Base-by-base conservation (phyloP, 2,888 invertebrate species). In the Chymomyza procnemis region DNA sequence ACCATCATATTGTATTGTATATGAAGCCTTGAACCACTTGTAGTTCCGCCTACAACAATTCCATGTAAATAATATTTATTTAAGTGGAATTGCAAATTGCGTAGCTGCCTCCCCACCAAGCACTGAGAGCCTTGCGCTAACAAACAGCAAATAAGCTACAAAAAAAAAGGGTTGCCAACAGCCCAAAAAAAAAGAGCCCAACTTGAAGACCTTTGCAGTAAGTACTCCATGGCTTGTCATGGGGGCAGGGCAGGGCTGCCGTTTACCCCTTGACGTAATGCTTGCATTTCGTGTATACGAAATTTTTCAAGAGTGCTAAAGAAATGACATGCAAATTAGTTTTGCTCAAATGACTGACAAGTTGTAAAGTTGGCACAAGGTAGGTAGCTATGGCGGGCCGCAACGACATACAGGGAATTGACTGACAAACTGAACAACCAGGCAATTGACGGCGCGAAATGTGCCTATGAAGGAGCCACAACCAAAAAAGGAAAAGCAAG, bases 301-400 rank as follows among this genome's bases (percentile, higher is more conserved):
- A n/a, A 69, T 19, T 47, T 78, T 83, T 83, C 88, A 81, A 84
- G 88, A 78, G 88, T 88, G 83, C 83, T 85, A 74, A 87, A 87
- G 84, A 87, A 85, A 87, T 85, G 84, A 85, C 84, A 85, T 85
- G 88, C 84, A 85, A 85, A 85, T 85, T 85, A 88, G 86, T 85
- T 85, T 85, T 88, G 84, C 85, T 85, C 74, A 76, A 87, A 87
- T 85, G 84, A 88, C 87, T 85, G 84, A 85, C 84, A 85, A 83
- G 87, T 83, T 85, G 84, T 73, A 75, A 78, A 87, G n/a, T n/a
- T n/a, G 72, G 76, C 50, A 30, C 34, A 48, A 34, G 41, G 26
- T n/a, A 52, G 52, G 18, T 30, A 52, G 52, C 12, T 30, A 12
- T 30, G 8, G 18, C 12, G 9, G 34, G 48, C 19, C 34, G 21